Conservation (phyloP, 2,113 vertebrate genomes). For the Piaya cayana region DNA sequence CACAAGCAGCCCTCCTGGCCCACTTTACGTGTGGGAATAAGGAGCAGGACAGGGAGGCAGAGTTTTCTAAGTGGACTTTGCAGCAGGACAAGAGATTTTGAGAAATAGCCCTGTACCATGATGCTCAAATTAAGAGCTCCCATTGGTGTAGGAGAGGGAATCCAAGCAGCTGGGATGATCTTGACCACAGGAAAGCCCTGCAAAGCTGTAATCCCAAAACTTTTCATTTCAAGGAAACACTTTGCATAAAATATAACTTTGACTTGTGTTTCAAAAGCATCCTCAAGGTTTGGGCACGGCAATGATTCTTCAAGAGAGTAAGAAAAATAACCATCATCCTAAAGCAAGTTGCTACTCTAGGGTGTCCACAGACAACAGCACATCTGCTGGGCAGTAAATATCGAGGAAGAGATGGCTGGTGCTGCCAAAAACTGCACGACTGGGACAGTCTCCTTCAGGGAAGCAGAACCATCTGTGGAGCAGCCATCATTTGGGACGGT, state of each 20-base stretch:
- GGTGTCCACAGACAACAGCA: neutral
- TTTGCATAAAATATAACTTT: neutral
- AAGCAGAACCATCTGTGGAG: conserved; percentile 17
- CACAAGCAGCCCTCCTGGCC: neutral
- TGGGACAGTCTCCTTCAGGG: neutral
- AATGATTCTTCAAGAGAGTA: neutral
- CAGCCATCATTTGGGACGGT: conserved; percentile 19
- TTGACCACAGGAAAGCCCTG: neutral
- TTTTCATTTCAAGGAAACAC: neutral
- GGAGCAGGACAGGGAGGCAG: neutral
- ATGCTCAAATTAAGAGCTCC: too few relatives aligned
- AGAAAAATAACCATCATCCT: neutral
- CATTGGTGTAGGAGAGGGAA: neutral
- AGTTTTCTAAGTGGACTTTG: neutral
- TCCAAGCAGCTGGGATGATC: neutral
- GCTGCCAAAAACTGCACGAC: neutral
- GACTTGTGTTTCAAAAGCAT: neutral
- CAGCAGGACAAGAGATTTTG: neutral
- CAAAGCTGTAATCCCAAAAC: neutral
- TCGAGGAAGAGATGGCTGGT: neutral
- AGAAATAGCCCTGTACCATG: neutral
- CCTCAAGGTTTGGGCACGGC: neutral
- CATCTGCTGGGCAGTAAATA: neutral
- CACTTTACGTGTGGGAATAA: neutral
- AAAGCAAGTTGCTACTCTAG: neutral